Conservation (phyloP, 2,113 vertebrate genomes). For the Ctenomys sociabilis region DNA sequence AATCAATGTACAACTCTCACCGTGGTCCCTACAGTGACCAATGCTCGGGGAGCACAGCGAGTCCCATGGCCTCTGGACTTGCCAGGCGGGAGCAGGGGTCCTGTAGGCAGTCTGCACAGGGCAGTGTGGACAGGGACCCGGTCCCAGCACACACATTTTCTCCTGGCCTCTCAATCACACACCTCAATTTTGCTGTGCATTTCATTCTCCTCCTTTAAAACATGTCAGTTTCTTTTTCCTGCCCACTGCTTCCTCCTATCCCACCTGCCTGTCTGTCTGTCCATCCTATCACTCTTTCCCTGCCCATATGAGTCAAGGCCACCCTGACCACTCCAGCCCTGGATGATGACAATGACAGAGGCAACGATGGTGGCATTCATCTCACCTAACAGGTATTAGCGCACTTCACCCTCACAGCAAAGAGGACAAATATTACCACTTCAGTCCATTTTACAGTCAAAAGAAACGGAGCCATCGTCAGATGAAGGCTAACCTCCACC, state of each 20-base stretch:
- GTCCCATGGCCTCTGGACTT: background rate
- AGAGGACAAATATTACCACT: background rate
- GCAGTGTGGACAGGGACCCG: background rate
- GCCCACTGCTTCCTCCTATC: background rate
- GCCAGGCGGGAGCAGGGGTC: background rate
- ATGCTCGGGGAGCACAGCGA: background rate
- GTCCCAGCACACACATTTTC: background rate
- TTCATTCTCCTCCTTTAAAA: background rate
- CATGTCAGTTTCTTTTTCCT: background rate
- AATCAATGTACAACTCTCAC: background rate
- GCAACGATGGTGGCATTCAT: rapidly evolving
- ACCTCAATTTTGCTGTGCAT: background rate
- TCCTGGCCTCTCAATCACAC: background rate
- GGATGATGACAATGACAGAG: rapidly evolving
- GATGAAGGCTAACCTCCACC: background rate
- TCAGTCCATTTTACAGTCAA: background rate
- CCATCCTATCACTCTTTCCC: background rate
- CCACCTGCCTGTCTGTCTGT: background rate
- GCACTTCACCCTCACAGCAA: background rate
- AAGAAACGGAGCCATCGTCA: background rate
- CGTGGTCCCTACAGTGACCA: background rate
- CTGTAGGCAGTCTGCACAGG: background rate
- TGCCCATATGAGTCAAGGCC: background rate
- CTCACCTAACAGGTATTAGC: background rate
- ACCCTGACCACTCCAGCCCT: background rate